phyloP scores from a whole-genome alignment of 2,797 vertebrate species.

The Botia kubotai region DNA sequence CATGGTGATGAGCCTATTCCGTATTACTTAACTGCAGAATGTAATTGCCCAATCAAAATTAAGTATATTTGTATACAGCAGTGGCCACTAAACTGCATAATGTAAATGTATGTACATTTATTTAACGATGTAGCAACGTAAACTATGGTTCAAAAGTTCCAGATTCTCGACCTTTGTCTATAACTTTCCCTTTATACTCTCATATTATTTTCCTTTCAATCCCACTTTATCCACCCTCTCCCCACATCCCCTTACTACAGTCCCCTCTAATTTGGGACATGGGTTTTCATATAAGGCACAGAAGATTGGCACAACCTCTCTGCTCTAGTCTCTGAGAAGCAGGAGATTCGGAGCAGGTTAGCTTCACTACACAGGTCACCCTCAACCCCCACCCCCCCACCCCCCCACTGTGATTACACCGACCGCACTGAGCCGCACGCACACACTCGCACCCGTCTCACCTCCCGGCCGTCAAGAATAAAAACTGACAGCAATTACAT shows the following conservation, averaged over 20 bases:
- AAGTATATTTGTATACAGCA: too few relatives aligned
- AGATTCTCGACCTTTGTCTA: background rate
- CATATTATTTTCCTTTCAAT: too few relatives aligned
- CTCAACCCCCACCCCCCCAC: too few relatives aligned
- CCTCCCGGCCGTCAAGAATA: slow-evolving; percentile 18
- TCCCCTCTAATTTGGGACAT: slow-evolving; percentile 12
- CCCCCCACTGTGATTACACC: slow-evolving; percentile 40
- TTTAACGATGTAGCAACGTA: too few relatives aligned
- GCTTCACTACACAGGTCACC: slow-evolving; percentile 34
- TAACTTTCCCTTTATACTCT: background rate
- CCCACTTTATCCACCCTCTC: background rate
- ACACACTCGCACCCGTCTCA: slow-evolving; percentile 16
- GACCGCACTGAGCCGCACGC: background rate
- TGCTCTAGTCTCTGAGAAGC: background rate
- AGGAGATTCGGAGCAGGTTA: slow-evolving; percentile 4
- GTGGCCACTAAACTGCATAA: too few relatives aligned
- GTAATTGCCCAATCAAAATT: too few relatives aligned
- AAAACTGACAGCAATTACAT: slow-evolving; percentile 45
- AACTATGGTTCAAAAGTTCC: background rate
- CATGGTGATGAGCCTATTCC: background rate
- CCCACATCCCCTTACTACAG: background rate
- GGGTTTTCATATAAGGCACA: slow-evolving; percentile 11
- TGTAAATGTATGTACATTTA: too few relatives aligned
- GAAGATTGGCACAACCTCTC: slow-evolving; percentile 26
- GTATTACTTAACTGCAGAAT: background rate